phyloP scores from a whole-genome alignment of 2,113 vertebrate genomes.

The human region DNA sequence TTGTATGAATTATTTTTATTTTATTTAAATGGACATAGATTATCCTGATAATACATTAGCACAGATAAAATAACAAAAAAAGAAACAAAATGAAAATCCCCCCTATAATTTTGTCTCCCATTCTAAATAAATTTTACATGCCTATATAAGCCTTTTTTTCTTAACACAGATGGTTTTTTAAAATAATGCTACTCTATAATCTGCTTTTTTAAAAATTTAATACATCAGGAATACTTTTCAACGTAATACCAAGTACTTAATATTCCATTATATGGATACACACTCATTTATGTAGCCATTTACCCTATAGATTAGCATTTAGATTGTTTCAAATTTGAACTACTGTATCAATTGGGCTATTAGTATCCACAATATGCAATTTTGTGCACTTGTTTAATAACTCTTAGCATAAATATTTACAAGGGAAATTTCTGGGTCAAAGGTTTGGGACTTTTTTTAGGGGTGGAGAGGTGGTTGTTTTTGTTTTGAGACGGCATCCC shows the following conservation, averaged over 20 bases:
- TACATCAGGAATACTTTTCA: neutral
- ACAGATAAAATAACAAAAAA: neutral
- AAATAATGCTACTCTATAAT: neutral
- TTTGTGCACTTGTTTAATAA: slow-evolving; percentile 23
- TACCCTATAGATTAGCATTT: neutral
- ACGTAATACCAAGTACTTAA: neutral
- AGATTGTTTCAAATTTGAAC: neutral
- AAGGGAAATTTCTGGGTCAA: neutral
- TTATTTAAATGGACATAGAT: neutral
- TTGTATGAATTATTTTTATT: slow-evolving; percentile 5
- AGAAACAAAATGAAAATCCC: neutral
- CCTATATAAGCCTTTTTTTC: neutral
- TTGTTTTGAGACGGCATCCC: no score
- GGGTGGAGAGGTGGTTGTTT: no score
- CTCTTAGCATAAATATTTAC: slow-evolving; percentile 16
- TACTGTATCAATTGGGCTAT: neutral
- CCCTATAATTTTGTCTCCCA: neutral
- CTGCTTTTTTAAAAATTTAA: neutral
- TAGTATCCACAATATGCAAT: neutral
- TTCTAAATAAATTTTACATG: neutral
- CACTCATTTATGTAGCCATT: neutral
- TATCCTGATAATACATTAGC: neutral
- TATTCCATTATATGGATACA: neutral
- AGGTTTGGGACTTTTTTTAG: no score
- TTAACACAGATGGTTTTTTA: neutral